Conservation (phyloP, 2,797 vertebrate genomes). For the Hirundo rustica region DNA sequence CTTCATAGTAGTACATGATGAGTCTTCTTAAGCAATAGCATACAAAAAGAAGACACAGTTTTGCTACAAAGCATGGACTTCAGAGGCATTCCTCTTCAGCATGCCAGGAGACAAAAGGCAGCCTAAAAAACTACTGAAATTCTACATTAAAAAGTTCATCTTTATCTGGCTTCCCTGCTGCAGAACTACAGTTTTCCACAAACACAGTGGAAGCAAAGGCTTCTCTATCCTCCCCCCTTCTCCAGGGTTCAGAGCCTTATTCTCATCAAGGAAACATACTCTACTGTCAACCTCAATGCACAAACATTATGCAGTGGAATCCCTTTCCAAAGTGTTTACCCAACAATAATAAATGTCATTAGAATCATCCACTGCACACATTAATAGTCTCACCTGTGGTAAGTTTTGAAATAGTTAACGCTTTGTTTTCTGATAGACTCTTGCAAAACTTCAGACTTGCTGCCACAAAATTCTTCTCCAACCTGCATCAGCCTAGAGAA, state of each 20-base stretch:
- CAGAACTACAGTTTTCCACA: not conserved
- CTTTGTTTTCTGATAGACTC: slow-evolving; percentile 98
- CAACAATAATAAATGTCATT: not conserved
- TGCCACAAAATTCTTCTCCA: slow-evolving; percentile 97
- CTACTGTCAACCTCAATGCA: not conserved
- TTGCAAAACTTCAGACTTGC: slow-evolving; percentile 95
- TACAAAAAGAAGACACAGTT: not conserved
- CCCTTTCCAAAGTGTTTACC: not conserved
- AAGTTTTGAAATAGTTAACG: slow-evolving; percentile 98
- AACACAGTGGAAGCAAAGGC: not conserved
- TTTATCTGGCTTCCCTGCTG: not conserved
- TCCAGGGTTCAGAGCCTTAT: not conserved
- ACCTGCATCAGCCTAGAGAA: slow-evolving; percentile 92
- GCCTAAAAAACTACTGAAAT: not conserved
- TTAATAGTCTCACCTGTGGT: slow-evolving; percentile 87
- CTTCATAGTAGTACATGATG: not conserved
- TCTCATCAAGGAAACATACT: not conserved
- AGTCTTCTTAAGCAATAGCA: not conserved
- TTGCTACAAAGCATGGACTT: not conserved
- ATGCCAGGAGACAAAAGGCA: not conserved
- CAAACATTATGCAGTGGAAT: not conserved
- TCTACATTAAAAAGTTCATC: not conserved
- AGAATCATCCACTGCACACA: not conserved
- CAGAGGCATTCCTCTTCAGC: not conserved
- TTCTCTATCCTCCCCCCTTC: not conserved